Conservation (phyloP, 2,888 invertebrate genomes). For the Drosophila mayaguana region DNA sequence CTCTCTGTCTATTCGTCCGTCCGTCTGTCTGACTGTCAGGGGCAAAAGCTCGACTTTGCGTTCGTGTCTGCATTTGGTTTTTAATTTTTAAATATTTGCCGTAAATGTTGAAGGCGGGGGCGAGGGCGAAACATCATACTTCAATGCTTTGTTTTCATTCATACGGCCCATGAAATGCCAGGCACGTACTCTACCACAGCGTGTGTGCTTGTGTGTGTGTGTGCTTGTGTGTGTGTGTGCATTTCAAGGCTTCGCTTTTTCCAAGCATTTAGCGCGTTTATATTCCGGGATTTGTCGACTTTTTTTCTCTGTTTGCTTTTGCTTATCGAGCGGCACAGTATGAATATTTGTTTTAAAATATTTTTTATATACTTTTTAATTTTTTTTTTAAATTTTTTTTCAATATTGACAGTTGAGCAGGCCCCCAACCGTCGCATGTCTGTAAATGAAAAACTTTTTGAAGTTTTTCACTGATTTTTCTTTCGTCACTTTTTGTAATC, state of each 20-base stretch:
- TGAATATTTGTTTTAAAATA: conserved; percentile 4
- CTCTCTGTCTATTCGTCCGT: conserved; percentile 7
- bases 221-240: conserved; percentile 31
- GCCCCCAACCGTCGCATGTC: not conserved
- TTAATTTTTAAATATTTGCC: conserved; percentile 69
- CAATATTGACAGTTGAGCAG: conserved; percentile 68
- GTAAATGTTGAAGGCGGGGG: conserved; percentile 23
- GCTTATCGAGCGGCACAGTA: conserved; percentile 6
- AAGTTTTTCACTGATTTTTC: conserved; percentile 22
- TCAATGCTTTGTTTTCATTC: conserved; percentile 65
- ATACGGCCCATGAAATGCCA: conserved; percentile 63
- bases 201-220: not conserved
- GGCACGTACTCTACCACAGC: conserved; percentile 59
- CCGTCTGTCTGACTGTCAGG: conserved; percentile 40
- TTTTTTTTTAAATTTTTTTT: conserved; percentile 44
- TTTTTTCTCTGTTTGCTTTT: conserved; percentile 18
- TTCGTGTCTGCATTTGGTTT: conserved; percentile 70
- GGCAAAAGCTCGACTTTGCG: conserved; percentile 57
- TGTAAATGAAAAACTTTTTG: conserved; percentile 3
- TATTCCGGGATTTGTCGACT: conserved; percentile 31
- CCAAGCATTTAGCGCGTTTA: conserved; percentile 8
- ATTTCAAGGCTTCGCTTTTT: conserved; percentile 68
- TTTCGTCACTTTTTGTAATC: conserved; percentile 46
- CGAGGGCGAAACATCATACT: conserved; percentile 25
- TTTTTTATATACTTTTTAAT: not conserved